Conservation (phyloP, 2,797 vertebrate genomes). For the Gymnocypris eckloni region DNA sequence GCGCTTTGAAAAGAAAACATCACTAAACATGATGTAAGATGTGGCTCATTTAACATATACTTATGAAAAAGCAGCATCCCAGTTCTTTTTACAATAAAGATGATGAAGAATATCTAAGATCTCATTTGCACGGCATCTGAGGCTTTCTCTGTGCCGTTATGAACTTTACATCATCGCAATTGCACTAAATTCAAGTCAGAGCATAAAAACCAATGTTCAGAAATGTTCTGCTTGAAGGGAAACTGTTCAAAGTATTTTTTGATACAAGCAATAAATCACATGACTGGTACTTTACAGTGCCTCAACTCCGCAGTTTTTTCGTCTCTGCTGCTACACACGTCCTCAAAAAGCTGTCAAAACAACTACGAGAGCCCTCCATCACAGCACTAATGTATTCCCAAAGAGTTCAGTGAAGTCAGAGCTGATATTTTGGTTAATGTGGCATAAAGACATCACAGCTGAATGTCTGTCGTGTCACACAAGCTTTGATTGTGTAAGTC, state of each 20-base stretch:
- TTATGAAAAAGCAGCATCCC: background rate
- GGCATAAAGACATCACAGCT: slow-evolving; percentile 24
- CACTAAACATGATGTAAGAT: background rate
- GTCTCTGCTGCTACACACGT: background rate
- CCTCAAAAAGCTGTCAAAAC: slow-evolving; percentile 26
- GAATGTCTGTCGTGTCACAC: background rate
- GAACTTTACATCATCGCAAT: background rate
- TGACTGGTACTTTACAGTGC: slow-evolving; percentile 6
- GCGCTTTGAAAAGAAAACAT: background rate
- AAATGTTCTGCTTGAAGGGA: slow-evolving; percentile 7
- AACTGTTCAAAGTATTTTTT: slow-evolving; percentile 3
- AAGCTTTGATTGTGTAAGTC: slow-evolving; percentile 23
- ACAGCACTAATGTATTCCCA: slow-evolving; percentile 13
- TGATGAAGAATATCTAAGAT: background rate
- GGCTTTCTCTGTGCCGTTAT: too few species aligned
- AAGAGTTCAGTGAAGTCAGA: slow-evolving; percentile 10
- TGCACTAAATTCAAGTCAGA: background rate
- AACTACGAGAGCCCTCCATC: background rate
- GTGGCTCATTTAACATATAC: background rate
- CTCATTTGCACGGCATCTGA: background rate
- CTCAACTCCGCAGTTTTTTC: background rate
- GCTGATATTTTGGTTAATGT: slow-evolving; percentile 8
- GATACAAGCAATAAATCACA: slow-evolving; percentile 25
- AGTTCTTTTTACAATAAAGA: background rate
- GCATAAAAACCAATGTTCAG: background rate